phyloP scores from a whole-genome alignment of 2,888 invertebrate genomes.

The Agrotis segetum region DNA sequence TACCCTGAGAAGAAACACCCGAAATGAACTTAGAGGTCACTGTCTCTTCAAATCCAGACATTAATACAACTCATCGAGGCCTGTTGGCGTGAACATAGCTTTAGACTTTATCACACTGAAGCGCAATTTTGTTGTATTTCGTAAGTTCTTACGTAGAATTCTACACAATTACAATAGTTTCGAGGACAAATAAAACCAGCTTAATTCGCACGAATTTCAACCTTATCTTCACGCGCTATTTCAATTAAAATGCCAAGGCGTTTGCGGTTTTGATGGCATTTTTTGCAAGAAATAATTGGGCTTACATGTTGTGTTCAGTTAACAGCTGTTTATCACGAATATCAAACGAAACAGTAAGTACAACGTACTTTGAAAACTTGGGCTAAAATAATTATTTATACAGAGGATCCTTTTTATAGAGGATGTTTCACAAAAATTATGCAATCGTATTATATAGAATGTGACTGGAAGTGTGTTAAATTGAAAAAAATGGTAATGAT shows the following conservation, averaged over 20 bases:
- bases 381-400: too few species aligned
- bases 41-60: too few species aligned
- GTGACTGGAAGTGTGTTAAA: too few species aligned
- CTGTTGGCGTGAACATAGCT: not conserved
- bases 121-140: not conserved
- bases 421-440: too few species aligned
- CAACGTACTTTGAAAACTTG: not conserved
- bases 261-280: slow-evolving; percentile 24
- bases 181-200: slow-evolving; percentile 2
- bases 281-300: slow-evolving; percentile 54
- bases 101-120: not conserved
- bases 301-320: slow-evolving; percentile 48
- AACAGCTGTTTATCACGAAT: slow-evolving; percentile 56
- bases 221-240: slow-evolving; percentile 49
- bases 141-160: slow-evolving; percentile 6
- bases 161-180: slow-evolving; percentile 14
- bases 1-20: too few species aligned
- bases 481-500: too few species aligned
- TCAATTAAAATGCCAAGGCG: slow-evolving; percentile 53
- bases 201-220: slow-evolving; percentile 34
- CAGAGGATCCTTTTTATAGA: too few species aligned
- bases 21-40: too few species aligned
- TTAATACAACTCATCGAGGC: too few species aligned
- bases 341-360: slow-evolving; percentile 3
- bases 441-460: too few species aligned